phyloP scores from a whole-genome alignment of 1,140 invertebrate species.

The Zaprionus camerounensis region DNA sequence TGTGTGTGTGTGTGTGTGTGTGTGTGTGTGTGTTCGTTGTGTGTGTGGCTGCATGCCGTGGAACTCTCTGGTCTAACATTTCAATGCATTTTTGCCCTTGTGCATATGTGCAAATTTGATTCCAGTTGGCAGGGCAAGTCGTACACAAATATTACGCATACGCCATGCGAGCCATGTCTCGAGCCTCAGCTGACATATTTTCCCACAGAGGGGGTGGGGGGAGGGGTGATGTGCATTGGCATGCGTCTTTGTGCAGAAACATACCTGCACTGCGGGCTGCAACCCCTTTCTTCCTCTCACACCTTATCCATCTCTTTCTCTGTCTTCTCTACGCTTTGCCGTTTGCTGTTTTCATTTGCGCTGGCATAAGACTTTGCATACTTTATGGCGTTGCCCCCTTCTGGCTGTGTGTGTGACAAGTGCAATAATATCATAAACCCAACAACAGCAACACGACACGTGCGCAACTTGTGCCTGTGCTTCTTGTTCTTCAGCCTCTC shows the following conservation, averaged over 20 bases:
- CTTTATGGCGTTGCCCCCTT: constrained; percentile 60
- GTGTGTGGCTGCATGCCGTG: constrained; percentile 54
- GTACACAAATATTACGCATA: constrained; percentile 68
- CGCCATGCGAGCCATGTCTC: constrained; percentile 40
- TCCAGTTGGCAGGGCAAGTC: constrained; percentile 51
- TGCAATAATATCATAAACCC: constrained; percentile 80
- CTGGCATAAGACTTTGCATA: constrained; percentile 79
- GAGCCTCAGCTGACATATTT: constrained; percentile 74
- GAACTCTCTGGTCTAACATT: constrained; percentile 67
- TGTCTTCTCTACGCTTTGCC: constrained; percentile 11
- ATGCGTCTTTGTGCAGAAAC: constrained; percentile 60
- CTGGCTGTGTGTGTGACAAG: constrained; percentile 52
- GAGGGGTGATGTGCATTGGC: constrained; percentile 39
- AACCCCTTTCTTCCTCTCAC: not conserved
- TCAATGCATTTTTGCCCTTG: constrained; percentile 67
- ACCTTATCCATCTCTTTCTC: not conserved
- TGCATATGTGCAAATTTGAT: constrained; percentile 78
- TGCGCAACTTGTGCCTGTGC: constrained; percentile 13
- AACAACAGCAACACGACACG: constrained; percentile 58
- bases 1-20: constrained; percentile 12
- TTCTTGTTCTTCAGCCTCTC: constrained; percentile 43
- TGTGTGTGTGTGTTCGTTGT: constrained; percentile 4
- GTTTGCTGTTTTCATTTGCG: constrained; percentile 75
- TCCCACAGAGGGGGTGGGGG: constrained; percentile 20
- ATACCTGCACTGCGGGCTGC: constrained; percentile 49